These are phyloP conservation scores for Halcyon chelicuti DNA, from an alignment of 2,797 vertebrate genomes.

Conservation along the genomic window DNA sequence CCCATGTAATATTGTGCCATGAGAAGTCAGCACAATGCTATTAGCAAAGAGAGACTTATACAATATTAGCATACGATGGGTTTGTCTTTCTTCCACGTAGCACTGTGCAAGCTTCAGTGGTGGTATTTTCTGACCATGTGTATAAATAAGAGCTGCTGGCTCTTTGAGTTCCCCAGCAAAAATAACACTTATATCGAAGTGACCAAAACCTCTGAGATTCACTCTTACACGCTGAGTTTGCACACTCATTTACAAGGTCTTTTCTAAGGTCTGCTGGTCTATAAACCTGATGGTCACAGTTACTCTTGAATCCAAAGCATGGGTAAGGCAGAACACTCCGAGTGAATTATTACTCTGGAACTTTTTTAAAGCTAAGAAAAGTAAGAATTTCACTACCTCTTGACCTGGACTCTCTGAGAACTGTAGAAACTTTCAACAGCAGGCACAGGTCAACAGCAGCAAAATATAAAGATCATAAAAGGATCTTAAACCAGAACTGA, in stretches of 20 bases:
- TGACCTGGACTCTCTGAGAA: background rate
- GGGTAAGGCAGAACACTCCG: background rate
- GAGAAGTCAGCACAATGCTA: constrained; percentile 20
- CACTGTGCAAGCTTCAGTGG: background rate
- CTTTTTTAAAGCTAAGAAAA: background rate
- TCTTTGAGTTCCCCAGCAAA: background rate
- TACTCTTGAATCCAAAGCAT: background rate
- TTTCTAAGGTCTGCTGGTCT: background rate
- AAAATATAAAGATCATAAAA: background rate
- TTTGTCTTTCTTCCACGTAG: background rate
- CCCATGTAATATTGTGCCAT: background rate
- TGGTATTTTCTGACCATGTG: rapidly evolving
- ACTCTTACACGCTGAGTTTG: rapidly evolving
- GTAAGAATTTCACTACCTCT: background rate
- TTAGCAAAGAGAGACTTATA: constrained; percentile 19
- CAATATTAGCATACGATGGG: background rate
- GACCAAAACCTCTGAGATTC: background rate
- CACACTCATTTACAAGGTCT: background rate
- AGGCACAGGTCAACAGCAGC: background rate
- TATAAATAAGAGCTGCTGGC: background rate
- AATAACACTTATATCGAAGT: rapidly evolving
- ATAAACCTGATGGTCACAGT: background rate
- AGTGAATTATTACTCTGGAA: background rate
- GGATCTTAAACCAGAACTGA: background rate
- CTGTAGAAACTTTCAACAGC: background rate